A percentile compares a stretch with the other conserved stretches of the same genome.
Evolutionary conservation across 2,888 invertebrate species (phyloP).

Genomic region (Clunio marinus): DNA sequence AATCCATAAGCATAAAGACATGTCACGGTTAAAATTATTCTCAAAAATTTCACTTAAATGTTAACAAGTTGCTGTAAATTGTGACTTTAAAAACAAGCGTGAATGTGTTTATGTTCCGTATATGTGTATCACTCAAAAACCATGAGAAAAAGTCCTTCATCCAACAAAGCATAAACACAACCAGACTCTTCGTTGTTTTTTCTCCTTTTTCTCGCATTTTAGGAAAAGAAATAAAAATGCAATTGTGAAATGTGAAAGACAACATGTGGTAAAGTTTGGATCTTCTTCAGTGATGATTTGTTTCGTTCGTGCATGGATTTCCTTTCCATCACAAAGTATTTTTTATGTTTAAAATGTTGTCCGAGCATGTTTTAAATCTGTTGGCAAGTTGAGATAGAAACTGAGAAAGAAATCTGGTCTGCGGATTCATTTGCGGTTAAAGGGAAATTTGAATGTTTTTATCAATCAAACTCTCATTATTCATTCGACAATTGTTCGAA

Average conservation of each 20-base stretch:
- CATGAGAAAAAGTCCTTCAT: constrained; percentile 6
- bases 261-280: constrained; percentile 27
- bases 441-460: background rate
- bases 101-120: background rate
- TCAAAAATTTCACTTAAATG: background rate
- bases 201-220: background rate
- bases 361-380: constrained; percentile 15
- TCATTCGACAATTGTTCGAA: background rate
- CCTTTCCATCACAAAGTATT: background rate
- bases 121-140: background rate
- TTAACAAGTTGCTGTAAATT: background rate
- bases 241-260: constrained; percentile 24
- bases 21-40: background rate
- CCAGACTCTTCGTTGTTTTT: background rate
- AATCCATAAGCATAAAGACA: background rate
- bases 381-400: background rate
- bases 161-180: background rate
- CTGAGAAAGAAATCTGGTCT: background rate
- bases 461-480: constrained; percentile 12
- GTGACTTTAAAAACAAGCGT: background rate
- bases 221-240: background rate
- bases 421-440: background rate
- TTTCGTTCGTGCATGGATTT: background rate
- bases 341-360: background rate
- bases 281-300: background rate